These are phyloP conservation scores for Xenopus petersii DNA, from an alignment of 2,797 vertebrate species.

Conservation along the genomic window DNA sequence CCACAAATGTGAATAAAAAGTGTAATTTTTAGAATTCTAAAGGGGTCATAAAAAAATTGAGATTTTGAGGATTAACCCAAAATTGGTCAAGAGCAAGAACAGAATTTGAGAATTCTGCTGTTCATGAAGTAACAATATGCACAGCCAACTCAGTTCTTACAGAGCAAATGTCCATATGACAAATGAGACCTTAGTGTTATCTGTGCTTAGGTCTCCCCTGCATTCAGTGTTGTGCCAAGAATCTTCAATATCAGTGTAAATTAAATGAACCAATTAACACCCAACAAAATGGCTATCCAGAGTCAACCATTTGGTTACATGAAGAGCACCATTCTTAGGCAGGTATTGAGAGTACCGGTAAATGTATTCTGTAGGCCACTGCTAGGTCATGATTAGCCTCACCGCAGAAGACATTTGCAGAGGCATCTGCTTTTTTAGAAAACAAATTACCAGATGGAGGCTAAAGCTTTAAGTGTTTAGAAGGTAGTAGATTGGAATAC, in stretches of 20 bases:
- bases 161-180: slow-evolving; percentile 53
- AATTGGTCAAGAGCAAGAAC: background rate
- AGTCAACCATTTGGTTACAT: slow-evolving; percentile 65
- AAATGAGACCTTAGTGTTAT: slow-evolving; percentile 53
- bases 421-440: slow-evolving; percentile 88
- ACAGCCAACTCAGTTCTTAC: slow-evolving; percentile 51
- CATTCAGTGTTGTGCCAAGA: slow-evolving; percentile 55
- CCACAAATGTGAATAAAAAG: no score
- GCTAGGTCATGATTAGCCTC: slow-evolving; percentile 75
- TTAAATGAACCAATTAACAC: slow-evolving; percentile 69
- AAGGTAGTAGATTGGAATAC: slow-evolving; percentile 96
- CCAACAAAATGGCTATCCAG: slow-evolving; percentile 67
- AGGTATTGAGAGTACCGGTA: slow-evolving; percentile 62
- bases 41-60: no score
- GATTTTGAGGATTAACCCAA: no score
- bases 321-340: slow-evolving; percentile 67
- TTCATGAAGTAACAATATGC: slow-evolving; percentile 10
- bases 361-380: slow-evolving; percentile 66
- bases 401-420: slow-evolving; percentile 82
- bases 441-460: slow-evolving; percentile 91
- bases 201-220: slow-evolving; percentile 49
- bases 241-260: slow-evolving; percentile 64
- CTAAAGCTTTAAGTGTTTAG: slow-evolving; percentile 97
- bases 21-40: no score
- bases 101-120: slow-evolving; percentile 19